Evolutionary conservation across 2,888 invertebrate species (phyloP).

Genomic region (Malachius bipustulatus): DNA sequence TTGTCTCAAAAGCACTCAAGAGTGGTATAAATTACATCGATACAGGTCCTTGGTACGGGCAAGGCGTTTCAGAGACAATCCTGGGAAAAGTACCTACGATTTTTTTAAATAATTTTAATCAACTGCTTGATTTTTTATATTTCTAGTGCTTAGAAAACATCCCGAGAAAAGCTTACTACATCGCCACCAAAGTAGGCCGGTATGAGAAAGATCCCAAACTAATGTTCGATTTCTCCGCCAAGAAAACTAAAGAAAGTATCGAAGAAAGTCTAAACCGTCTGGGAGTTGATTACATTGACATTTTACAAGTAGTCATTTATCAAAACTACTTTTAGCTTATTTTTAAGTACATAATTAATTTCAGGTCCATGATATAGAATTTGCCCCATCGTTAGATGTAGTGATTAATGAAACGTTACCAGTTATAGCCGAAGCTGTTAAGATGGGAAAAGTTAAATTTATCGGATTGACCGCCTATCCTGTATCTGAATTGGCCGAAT

Average conservation of each 20-base stretch:
- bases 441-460: conserved; percentile 58
- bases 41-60: conserved; percentile 87
- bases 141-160: conserved; percentile 60
- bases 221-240: conserved; percentile 79
- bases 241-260: conserved; percentile 63
- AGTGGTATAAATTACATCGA: conserved; percentile 85
- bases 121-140: conserved; percentile 6
- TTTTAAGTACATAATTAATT: conserved; percentile 9
- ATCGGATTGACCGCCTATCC: conserved; percentile 87
- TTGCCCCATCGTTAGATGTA: conserved; percentile 61
- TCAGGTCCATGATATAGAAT: conserved; percentile 89
- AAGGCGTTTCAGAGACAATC: conserved; percentile 69
- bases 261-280: conserved; percentile 61
- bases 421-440: conserved; percentile 59
- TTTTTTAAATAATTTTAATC: too few relatives aligned
- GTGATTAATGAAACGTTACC: conserved; percentile 81
- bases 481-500: conserved; percentile 59
- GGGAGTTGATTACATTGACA: conserved; percentile 71
- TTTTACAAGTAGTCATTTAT: conserved; percentile 60
- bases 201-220: conserved; percentile 56
- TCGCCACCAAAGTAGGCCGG: conserved; percentile 87
- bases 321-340: not conserved
- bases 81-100: conserved; percentile 73
- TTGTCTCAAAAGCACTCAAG: conserved; percentile 59
- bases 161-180: conserved; percentile 71